Conservation (phyloP, 1,140 invertebrate genomes). For the Danaus plexippus region DNA sequence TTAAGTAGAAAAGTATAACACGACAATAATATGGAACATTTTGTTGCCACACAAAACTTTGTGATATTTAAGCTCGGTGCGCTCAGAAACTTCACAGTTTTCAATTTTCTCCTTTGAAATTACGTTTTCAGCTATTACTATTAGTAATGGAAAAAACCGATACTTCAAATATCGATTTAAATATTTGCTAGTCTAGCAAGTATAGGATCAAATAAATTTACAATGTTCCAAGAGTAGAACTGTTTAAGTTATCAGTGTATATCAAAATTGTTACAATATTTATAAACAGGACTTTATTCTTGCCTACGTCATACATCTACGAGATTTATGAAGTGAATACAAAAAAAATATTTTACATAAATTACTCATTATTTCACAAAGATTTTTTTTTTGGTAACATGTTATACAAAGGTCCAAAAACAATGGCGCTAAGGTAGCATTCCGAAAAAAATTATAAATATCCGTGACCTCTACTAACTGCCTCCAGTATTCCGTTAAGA, state of each 20-base stretch:
- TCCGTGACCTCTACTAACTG: conserved; percentile 44
- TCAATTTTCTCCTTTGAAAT: conserved; percentile 17
- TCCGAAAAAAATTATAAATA: conserved; percentile 53
- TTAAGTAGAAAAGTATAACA: conserved; percentile 67
- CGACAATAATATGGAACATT: conserved; percentile 66
- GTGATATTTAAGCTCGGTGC: conserved; percentile 51
- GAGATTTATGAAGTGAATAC: too few species aligned
- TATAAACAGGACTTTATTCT: too few species aligned
- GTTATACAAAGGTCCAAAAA: conserved; percentile 8
- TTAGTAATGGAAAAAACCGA: neutral
- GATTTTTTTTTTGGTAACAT: neutral
- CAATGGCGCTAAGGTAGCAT: neutral
- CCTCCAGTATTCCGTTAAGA: conserved; percentile 59
- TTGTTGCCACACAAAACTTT: conserved; percentile 53
- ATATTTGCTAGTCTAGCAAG: too few species aligned
- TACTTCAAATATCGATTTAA: too few species aligned
- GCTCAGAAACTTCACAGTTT: conserved; percentile 16
- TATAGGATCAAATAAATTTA: too few species aligned
- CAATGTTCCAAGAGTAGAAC: too few species aligned
- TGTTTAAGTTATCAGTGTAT: too few species aligned
- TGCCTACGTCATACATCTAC: too few species aligned
- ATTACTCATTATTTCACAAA: neutral
- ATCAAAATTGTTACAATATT: too few species aligned
- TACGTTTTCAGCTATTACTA: conserved; percentile 4
- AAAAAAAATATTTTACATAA: too few species aligned